Evolutionary conservation across 2,888 invertebrate species (phyloP), one percentile per base, ranked within the genome.

Genomic region (Dioctria linearis): DNA sequence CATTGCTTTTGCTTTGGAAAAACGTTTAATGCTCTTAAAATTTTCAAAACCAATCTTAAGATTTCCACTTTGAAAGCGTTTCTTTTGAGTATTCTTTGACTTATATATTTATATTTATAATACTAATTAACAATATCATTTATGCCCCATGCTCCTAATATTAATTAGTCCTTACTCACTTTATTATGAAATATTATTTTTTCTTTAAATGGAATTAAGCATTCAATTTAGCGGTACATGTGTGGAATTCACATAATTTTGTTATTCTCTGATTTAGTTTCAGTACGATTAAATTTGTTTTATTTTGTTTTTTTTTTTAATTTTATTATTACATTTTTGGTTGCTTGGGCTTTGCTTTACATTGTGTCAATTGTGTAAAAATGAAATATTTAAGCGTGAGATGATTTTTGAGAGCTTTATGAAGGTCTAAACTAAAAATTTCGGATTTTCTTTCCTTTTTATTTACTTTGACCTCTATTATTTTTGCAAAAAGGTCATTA

Each of bases 211-310:
- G 37, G 37, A 65, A 65, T 59, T 37, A 65, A 39, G 37, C 40
- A 65, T 65, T 65, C 39, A 40, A 65, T 37, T 25, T 39, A 39
- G 65, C 65, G 65, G 13, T 65, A 25, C 75, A 40, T 13, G 49
- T 40, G 46, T 59, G 75, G 59, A 59, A 43, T 59, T 37, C 54
- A 51, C 11, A 42, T 59, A 42, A 42, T 6, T 75, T 59, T 42
- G 25, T 43, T 65, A 25, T 61, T 76, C 81, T 81, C 81, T 79
- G 81, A 81, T 80, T 81, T 81, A 81, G 80, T 80, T 79, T 67
- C 11, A 61, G 59, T 61, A 43, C 80, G 78, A 80, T 78, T 78
- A 57, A 78, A 80, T 61, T 39, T 43, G 8, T 63, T 80, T 80
- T 69, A 4, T 40, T 8, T 8, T 40, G 65, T 5, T 65, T 37